Conservation (phyloP, 1,140 invertebrate species). For the Mamestra configurata region DNA sequence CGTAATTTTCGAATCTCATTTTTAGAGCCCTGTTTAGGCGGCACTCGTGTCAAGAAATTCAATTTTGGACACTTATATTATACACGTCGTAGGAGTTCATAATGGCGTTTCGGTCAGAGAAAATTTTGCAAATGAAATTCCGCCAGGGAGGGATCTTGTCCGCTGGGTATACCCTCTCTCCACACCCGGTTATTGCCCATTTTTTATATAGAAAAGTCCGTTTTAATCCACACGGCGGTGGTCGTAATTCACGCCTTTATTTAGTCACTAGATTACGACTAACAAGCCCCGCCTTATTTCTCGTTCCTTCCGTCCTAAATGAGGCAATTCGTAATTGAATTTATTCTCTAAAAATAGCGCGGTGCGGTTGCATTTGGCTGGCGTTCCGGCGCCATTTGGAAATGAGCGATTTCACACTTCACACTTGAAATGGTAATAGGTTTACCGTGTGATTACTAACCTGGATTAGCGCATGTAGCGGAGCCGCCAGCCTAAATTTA, state of each 20-base stretch:
- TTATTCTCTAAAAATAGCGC: constrained; percentile 51
- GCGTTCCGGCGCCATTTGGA: constrained; percentile 44
- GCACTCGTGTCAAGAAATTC: constrained; percentile 54
- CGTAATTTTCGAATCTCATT: constrained; percentile 49
- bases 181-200: constrained; percentile 69
- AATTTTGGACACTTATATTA: constrained; percentile 59
- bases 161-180: constrained; percentile 58
- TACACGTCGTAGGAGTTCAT: constrained; percentile 57
- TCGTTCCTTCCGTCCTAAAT: constrained; percentile 47
- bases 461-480: constrained; percentile 56
- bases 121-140: constrained; percentile 74
- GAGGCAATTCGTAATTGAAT: constrained; percentile 53
- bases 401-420: constrained; percentile 67
- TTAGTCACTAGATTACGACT: constrained; percentile 71
- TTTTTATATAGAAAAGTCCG: constrained; percentile 72
- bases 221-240: constrained; percentile 70
- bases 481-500: constrained; percentile 49
- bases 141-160: constrained; percentile 56
- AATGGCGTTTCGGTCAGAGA: constrained; percentile 64
- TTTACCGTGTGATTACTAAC: constrained; percentile 66
- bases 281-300: constrained; percentile 59
- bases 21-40: constrained; percentile 41
- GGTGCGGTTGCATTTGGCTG: constrained; percentile 50
- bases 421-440: constrained; percentile 64
- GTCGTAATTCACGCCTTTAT: constrained; percentile 73